phyloP scores from a whole-genome alignment of 2,888 invertebrate genomes.

The Tenthredo amoena region DNA sequence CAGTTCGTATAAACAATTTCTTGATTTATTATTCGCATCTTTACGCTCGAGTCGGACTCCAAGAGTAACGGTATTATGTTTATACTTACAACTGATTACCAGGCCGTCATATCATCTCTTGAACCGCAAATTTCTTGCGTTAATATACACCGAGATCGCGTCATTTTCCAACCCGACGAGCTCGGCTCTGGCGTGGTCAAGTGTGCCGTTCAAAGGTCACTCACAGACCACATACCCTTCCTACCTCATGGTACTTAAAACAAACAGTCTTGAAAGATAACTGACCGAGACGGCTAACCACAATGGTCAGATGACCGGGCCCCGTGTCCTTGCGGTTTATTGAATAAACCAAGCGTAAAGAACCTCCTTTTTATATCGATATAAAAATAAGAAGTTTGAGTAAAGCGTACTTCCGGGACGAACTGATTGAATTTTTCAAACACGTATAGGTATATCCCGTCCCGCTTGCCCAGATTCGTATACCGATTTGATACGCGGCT shows the following conservation, averaged over 20 bases:
- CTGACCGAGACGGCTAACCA: slow-evolving; percentile 25
- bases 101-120: background rate
- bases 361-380: background rate
- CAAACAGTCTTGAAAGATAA: slow-evolving; percentile 31
- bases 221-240: slow-evolving; percentile 15
- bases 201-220: slow-evolving; percentile 35
- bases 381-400: background rate
- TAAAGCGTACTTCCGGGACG: background rate
- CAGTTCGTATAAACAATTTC: background rate
- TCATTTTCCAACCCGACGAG: slow-evolving; percentile 28
- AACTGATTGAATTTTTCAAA: background rate
- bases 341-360: background rate
- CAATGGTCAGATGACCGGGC: slow-evolving; percentile 5
- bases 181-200: slow-evolving; percentile 22
- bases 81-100: background rate
- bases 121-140: slow-evolving; percentile 15
- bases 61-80: background rate
- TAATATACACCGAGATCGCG: background rate
- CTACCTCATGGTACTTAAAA: background rate
- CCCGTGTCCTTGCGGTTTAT: slow-evolving; percentile 6
- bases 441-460: background rate
- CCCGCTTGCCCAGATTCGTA: slow-evolving; percentile 17
- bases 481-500: background rate
- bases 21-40: background rate
- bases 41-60: background rate